These are phyloP conservation scores for Apogon hyalosoma DNA, from an alignment of 2,797 vertebrate species.

Conservation along the genomic window DNA sequence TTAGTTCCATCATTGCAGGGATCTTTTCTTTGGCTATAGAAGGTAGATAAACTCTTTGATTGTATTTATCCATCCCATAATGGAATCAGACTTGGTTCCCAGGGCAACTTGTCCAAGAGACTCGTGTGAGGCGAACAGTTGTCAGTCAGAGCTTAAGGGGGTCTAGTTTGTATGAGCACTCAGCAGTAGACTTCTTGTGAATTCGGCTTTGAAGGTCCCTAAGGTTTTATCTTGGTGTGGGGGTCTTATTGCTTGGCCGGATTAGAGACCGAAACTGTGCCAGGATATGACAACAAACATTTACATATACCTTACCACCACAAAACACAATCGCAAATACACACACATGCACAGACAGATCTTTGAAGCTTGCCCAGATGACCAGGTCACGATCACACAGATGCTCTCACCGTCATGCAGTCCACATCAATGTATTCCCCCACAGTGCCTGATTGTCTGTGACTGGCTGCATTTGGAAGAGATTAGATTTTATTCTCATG, in stretches of 20 bases:
- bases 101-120: conserved; percentile 70
- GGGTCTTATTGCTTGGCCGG: conserved; percentile 52
- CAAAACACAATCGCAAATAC: neutral
- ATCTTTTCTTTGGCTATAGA: conserved; percentile 74
- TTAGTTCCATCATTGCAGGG: conserved; percentile 72
- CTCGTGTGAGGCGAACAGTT: conserved; percentile 62
- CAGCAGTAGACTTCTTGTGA: conserved; percentile 75
- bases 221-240: conserved; percentile 36
- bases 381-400: conserved; percentile 68
- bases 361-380: conserved; percentile 64
- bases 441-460: conserved; percentile 47
- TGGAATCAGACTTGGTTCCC: conserved; percentile 76
- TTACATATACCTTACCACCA: conserved; percentile 24
- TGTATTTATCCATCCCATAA: conserved; percentile 82
- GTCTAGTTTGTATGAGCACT: conserved; percentile 66
- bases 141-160: conserved; percentile 71
- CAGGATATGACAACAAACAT: conserved; percentile 46
- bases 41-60: conserved; percentile 81
- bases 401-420: conserved; percentile 63
- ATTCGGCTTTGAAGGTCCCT: conserved; percentile 66
- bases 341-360: conserved; percentile 10
- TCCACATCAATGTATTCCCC: conserved; percentile 30
- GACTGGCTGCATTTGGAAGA: conserved; percentile 63
- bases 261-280: conserved; percentile 48
- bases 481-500: conserved; percentile 49